Evolutionary conservation across 1,140 invertebrate genomes (phyloP).

Genomic region (Anastatus disparis): DNA sequence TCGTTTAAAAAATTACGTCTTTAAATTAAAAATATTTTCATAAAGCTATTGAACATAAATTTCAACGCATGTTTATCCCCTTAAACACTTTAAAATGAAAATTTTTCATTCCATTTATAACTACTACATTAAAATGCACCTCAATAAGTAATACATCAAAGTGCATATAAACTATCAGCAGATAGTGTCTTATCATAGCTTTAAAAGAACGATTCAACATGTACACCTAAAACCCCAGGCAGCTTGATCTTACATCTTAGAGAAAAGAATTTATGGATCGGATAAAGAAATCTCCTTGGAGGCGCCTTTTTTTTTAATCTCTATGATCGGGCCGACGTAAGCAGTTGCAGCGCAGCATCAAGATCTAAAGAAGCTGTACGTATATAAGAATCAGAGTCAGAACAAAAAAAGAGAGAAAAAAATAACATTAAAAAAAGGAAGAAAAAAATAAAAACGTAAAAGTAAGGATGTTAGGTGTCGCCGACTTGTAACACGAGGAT

Average conservation of each 20-base stretch:
- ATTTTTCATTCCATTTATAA: too few relatives aligned
- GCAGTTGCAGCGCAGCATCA: neutral
- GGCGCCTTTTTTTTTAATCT: conserved; percentile 37
- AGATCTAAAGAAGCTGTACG: neutral
- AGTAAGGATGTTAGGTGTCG: neutral
- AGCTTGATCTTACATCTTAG: too few relatives aligned
- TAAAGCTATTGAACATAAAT: too few relatives aligned
- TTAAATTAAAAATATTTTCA: too few relatives aligned
- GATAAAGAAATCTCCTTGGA: conserved; percentile 37
- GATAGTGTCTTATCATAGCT: conserved; percentile 25
- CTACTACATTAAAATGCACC: neutral
- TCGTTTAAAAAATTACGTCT: too few relatives aligned
- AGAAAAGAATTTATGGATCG: conserved; percentile 34
- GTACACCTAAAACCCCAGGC: too few relatives aligned
- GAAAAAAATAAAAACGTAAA: neutral
- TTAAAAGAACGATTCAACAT: neutral
- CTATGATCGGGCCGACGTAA: conserved; percentile 9
- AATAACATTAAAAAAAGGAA: neutral
- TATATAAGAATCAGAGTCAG: neutral
- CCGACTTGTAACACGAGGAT: conserved; percentile 10
- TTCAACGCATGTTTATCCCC: too few relatives aligned
- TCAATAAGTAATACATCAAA: conserved; percentile 32
- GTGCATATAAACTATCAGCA: conserved; percentile 18
- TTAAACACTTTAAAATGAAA: too few relatives aligned
- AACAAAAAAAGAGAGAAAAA: neutral